phyloP scores from a whole-genome alignment of 1,140 invertebrate genomes.

The Babylonia areolata region DNA sequence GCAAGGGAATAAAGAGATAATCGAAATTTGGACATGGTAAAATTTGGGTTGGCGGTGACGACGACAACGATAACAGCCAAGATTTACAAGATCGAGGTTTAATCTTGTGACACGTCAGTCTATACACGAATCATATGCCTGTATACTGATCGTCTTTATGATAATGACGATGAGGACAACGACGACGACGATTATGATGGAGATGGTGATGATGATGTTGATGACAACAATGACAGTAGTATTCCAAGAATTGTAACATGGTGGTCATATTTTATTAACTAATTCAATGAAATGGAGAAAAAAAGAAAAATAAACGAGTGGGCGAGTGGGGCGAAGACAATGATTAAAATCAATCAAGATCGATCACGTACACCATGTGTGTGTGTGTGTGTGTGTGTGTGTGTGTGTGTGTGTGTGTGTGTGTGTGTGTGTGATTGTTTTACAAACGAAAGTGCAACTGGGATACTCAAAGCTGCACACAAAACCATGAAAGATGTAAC shows the following conservation, averaged over 20 bases:
- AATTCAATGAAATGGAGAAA: not conserved
- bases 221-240: not conserved
- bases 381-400: slow-evolving; percentile 15
- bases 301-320: not conserved
- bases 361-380: not conserved
- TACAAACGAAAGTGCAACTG: no score
- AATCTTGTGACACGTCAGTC: no score
- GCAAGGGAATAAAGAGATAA: no score
- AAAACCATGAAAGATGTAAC: not conserved
- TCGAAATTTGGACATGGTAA: no score
- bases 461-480: no score
- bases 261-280: no score
- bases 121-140: no score
- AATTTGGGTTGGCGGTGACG: no score
- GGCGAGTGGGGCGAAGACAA: not conserved
- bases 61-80: no score
- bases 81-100: no score
- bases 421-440: not conserved
- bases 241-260: no score
- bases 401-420: not conserved
- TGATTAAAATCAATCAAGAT: not conserved
- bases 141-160: not conserved
- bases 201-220: not conserved
- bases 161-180: slow-evolving; percentile 12
- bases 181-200: not conserved